These are phyloP conservation scores for Hydrotaea cyrtoneurina DNA, from an alignment of 2,888 invertebrate species.

Conservation along the genomic window DNA sequence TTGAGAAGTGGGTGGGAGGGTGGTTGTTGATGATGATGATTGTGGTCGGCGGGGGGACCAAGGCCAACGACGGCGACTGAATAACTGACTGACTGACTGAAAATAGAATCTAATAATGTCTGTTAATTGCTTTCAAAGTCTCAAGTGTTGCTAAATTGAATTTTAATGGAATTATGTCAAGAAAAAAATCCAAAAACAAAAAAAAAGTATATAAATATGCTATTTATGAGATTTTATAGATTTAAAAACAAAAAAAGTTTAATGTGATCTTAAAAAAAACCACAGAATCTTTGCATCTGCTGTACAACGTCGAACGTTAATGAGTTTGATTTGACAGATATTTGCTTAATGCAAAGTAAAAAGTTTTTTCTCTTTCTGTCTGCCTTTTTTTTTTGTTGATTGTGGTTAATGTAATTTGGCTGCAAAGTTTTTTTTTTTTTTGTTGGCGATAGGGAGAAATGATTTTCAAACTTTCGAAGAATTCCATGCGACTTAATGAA, in stretches of 20 bases:
- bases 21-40: no score
- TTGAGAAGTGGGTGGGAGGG: no score
- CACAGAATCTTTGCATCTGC: no score
- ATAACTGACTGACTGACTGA: not conserved
- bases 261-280: not conserved
- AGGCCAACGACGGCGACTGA: no score
- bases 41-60: no score
- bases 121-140: slow-evolving; percentile 50
- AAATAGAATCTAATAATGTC: slow-evolving; percentile 37
- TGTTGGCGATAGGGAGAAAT: no score
- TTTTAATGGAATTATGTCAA: slow-evolving; percentile 41
- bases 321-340: not conserved
- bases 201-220: not conserved
- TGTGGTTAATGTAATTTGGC: no score
- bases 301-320: not conserved
- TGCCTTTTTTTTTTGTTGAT: no score
- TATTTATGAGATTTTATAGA: slow-evolving; percentile 42
- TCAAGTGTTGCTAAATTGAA: slow-evolving; percentile 46
- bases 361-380: not conserved
- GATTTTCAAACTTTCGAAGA: no score
- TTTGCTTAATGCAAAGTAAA: slow-evolving; percentile 15
- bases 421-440: no score
- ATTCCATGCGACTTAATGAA: no score
- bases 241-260: slow-evolving; percentile 16
- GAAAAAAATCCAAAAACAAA: not conserved